Percentiles rank a stretch among this genome's conserved stretches.
phyloP scores from a whole-genome alignment of 2,888 invertebrate genomes.

The Chloromyia formosa region DNA sequence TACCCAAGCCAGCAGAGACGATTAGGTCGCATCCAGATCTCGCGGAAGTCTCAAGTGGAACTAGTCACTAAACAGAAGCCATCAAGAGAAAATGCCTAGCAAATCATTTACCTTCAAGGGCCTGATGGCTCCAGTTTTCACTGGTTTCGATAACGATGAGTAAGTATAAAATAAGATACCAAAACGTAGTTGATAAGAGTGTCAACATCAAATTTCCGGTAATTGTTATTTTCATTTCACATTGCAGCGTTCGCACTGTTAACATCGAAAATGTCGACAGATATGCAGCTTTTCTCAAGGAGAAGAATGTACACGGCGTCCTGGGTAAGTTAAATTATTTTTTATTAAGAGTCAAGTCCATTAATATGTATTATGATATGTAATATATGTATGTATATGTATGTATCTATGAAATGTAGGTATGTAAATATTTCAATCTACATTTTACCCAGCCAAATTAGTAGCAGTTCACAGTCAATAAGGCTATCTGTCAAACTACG shows the following conservation, averaged over 20 bases:
- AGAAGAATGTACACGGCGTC: conserved; percentile 72
- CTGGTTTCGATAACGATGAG: conserved; percentile 72
- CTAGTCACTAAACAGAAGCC: background rate
- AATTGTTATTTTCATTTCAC: no score
- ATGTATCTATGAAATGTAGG: no score
- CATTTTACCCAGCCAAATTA: no score
- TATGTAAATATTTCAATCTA: no score
- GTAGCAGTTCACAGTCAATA: no score
- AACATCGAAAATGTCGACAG: conserved; percentile 68
- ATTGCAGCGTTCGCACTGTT: no score
- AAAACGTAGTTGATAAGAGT: background rate
- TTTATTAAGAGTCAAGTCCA: background rate
- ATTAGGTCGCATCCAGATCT: background rate
- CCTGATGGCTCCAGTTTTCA: conserved; percentile 76
- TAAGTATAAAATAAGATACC: conserved; percentile 55
- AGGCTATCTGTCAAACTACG: no score
- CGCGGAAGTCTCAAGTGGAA: background rate
- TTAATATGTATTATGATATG: background rate
- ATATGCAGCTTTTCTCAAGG: conserved; percentile 73
- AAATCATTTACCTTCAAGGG: conserved; percentile 69
- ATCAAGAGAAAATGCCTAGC: background rate
- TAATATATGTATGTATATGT: background rate
- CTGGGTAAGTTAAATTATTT: conserved; percentile 66
- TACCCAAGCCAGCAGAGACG: background rate
- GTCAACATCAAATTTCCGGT: no score